Conservation (phyloP, 2,797 vertebrate species). For the Sebastolobus alascanus region DNA sequence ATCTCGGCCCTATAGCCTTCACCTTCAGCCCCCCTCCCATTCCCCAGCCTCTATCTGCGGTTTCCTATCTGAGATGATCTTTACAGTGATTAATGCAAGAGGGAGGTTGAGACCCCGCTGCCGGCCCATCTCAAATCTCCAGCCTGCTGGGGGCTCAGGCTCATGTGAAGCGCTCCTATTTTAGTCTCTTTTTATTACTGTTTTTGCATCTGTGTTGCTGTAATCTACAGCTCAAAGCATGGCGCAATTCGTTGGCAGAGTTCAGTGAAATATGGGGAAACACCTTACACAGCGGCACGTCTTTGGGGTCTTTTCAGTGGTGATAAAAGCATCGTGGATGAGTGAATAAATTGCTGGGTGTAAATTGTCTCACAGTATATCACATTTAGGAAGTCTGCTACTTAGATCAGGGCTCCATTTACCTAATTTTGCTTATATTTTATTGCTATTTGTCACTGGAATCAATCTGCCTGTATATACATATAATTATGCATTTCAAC, state of each 20-base stretch:
- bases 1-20: constrained; percentile 56
- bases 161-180: constrained; percentile 55
- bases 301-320: constrained; percentile 18
- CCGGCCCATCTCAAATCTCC: constrained; percentile 64
- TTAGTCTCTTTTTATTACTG: constrained; percentile 47
- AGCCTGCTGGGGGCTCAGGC: constrained; percentile 43
- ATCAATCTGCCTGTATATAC: background rate
- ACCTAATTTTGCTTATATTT: constrained; percentile 14
- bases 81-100: constrained; percentile 85
- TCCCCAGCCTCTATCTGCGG: constrained; percentile 58
- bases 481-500: constrained; percentile 1
- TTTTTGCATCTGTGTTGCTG: constrained; percentile 43
- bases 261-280: constrained; percentile 32
- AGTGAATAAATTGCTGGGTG: constrained; percentile 22
- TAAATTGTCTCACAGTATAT: constrained; percentile 28
- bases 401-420: constrained; percentile 26
- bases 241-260: background rate
- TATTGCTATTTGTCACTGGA: constrained; percentile 17
- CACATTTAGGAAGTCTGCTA: constrained; percentile 11
- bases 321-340: constrained; percentile 33
- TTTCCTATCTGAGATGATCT: constrained; percentile 70
- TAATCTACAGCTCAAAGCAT: constrained; percentile 27
- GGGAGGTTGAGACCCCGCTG: constrained; percentile 77
- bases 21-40: constrained; percentile 48
- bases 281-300: background rate